Conservation (phyloP, 2,797 vertebrate species). For the Neosalanx taihuensis region DNA sequence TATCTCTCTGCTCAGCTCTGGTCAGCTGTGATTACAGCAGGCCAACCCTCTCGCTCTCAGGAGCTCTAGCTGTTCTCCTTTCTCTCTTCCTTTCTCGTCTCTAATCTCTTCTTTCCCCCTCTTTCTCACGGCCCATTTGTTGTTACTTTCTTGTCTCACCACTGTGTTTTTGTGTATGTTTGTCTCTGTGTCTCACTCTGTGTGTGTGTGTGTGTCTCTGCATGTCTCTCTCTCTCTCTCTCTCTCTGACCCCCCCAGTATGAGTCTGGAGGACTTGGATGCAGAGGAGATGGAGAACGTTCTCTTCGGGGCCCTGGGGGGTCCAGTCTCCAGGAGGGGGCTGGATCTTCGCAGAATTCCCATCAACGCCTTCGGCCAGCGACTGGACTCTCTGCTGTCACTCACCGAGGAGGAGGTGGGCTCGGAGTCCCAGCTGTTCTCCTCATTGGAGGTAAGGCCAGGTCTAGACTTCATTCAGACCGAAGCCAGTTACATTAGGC, state of each 20-base stretch:
- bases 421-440: constrained; percentile 26
- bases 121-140: not conserved
- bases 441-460: constrained; percentile 31
- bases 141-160: no score
- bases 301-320: constrained; percentile 20
- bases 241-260: constrained; percentile 38
- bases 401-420: constrained; percentile 58
- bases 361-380: constrained; percentile 63
- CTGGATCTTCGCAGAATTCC: constrained; percentile 59
- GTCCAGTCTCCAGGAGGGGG: not conserved
- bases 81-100: not conserved
- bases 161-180: no score
- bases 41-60: no score
- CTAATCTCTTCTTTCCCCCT: not conserved
- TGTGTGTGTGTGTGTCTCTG: no score
- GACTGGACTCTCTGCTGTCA: constrained; percentile 66
- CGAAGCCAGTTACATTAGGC: not conserved
- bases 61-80: not conserved
- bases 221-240: no score
- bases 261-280: constrained; percentile 57
- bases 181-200: no score
- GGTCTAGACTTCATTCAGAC: not conserved
- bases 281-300: constrained; percentile 40
- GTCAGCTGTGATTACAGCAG: no score
- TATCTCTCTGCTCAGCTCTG: no score